Evolutionary conservation across 2,888 invertebrate genomes (phyloP).

Genomic region (Agriopis leucophaearia): DNA sequence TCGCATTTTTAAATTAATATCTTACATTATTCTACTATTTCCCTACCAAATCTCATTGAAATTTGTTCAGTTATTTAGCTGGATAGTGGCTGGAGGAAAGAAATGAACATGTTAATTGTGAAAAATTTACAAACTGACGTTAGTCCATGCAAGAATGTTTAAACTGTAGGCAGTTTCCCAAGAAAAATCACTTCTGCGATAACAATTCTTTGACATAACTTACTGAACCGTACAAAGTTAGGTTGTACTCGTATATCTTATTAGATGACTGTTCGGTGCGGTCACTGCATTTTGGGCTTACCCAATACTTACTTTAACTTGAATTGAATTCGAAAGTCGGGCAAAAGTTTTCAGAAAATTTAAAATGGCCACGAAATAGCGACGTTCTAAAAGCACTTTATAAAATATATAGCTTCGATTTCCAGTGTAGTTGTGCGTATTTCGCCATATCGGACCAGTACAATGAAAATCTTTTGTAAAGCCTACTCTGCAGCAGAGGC

Average conservation of each 20-base stretch:
- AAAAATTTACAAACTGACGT: too few species aligned
- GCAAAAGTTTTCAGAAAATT: constrained; percentile 1
- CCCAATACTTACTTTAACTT: background rate
- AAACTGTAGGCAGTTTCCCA: background rate
- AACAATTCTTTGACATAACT: constrained; percentile 35
- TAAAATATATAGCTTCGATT: too few species aligned
- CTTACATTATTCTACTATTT: too few species aligned
- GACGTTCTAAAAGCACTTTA: background rate
- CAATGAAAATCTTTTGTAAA: too few species aligned
- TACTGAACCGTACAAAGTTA: constrained; percentile 36
- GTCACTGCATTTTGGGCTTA: constrained; percentile 27
- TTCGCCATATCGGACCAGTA: too few species aligned
- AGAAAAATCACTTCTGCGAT: constrained; percentile 11
- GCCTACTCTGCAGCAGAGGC: too few species aligned
- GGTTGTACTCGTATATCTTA: constrained; percentile 35
- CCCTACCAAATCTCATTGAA: too few species aligned
- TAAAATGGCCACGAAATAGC: background rate
- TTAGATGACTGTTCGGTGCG: constrained; percentile 38
- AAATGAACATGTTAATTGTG: background rate
- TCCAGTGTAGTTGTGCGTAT: too few species aligned
- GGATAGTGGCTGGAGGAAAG: background rate
- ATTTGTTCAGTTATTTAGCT: too few species aligned
- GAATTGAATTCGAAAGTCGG: constrained; percentile 2
- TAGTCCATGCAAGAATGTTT: background rate
- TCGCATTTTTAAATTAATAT: too few species aligned